Base-by-base conservation (phyloP, 2,797 vertebrate species). In the Paramormyrops hopkinsi region DNA sequence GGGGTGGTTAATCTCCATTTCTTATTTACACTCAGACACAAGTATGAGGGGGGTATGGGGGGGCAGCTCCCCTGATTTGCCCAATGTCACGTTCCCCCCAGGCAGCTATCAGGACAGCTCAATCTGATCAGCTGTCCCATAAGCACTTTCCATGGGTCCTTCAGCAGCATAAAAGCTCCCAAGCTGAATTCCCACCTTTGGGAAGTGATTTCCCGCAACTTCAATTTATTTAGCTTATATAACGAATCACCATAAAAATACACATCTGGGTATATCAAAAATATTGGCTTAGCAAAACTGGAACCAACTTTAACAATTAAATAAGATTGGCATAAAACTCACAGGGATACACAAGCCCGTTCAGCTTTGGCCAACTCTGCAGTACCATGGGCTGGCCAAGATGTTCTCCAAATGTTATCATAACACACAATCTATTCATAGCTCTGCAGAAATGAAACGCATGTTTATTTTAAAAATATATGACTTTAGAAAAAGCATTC, bases 1-100 rank as follows among this genome's bases (percentile, higher is more conserved):
- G 53, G 37, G 86, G 86, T 25, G 86, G 53, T n/a, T 59, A 53
- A 87, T 59, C 53, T 87, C 17, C 53, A 59, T 65, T 59, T 48
- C 84, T 33, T 41, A 48, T 65, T 89, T 85, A 37, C 59, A 51
- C 88, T 44, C 41, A 54, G 86, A 51, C 83, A 85, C 51, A 50
- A 53, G 84, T 6, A 50, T 37, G 48, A 25, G 84, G 29, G 46
- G 22, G 83, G 25, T 69, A 69, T n/a, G 48, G 48, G 82, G 50
- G 25, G 48, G 3, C 88, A 33, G 29, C 79, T 33, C 79, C 22
- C 41, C 3, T 37, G n/a, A 82, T 48, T 73, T 73, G 48, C 25
- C 50, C 25, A 3, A 41, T 37, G 33, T 86, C 88, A 65, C 29
- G 53, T 76, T 69, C 83, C 7, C 59, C 54, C 53, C 22, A 65